phyloP scores from a whole-genome alignment of 2,797 vertebrate species.

The Meriones psammophilus region DNA sequence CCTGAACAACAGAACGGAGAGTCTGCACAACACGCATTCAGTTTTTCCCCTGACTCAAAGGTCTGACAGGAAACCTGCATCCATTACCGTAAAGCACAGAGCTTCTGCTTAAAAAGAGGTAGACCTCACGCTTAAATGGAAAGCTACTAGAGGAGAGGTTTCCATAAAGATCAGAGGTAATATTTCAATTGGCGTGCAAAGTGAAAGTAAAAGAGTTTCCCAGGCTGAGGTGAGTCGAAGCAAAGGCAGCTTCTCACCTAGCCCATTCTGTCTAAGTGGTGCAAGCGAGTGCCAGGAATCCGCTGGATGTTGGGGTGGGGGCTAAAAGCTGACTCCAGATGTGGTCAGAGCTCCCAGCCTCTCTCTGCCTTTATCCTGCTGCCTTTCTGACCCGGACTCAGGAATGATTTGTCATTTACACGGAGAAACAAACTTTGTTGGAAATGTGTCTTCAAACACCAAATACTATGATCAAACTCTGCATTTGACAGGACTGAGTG shows the following conservation, averaged over 20 bases:
- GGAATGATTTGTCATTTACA: neutral
- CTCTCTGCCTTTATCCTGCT: neutral
- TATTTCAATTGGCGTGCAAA: conserved; percentile 70
- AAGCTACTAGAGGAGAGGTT: neutral
- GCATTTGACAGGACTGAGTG: neutral
- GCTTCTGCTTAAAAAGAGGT: conserved; percentile 35
- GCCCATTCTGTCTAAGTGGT: neutral
- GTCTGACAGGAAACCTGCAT: neutral
- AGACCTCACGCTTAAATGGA: conserved; percentile 63
- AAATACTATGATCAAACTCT: neutral
- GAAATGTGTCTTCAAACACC: neutral
- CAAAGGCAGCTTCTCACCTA: too few species aligned
- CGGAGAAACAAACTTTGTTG: neutral
- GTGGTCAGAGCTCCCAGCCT: neutral
- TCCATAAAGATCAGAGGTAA: conserved; percentile 31
- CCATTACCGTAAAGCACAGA: conserved; percentile 51
- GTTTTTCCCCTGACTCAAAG: conserved; percentile 68
- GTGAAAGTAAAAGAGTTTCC: conserved; percentile 75
- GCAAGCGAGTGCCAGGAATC: neutral
- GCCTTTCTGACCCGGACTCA: neutral
- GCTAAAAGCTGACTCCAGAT: too few species aligned
- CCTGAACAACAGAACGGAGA: conserved; percentile 28
- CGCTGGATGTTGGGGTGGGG: neutral
- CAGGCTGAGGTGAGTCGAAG: neutral
- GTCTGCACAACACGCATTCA: neutral